A percentile compares a stretch with the other conserved stretches of the same genome.
phyloP scores from a whole-genome alignment of 2,888 invertebrate genomes.

The Tiliacea aurago region DNA sequence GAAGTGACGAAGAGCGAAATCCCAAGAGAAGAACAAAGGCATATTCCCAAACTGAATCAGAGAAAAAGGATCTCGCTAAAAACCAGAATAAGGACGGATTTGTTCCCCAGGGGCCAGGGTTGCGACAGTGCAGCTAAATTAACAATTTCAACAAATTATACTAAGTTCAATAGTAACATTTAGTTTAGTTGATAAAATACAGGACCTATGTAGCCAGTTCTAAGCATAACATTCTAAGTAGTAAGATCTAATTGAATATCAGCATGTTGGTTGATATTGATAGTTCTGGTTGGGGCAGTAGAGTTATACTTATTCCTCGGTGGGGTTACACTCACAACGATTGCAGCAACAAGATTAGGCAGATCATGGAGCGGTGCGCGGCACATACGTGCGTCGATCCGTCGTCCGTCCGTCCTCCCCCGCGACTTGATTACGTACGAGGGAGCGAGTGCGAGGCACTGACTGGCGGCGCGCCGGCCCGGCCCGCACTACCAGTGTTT shows the following conservation, averaged over 20 bases:
- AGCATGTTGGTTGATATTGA: slow-evolving; percentile 5
- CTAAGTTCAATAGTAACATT: not conserved
- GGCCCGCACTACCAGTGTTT: slow-evolving; percentile 76
- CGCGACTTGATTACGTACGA: slow-evolving; percentile 77
- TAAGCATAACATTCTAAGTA: not conserved
- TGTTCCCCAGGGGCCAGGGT: not conserved
- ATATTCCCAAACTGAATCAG: not conserved
- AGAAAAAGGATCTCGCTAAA: not conserved
- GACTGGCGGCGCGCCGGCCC: slow-evolving; percentile 74
- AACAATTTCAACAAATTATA: not conserved
- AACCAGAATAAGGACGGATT: not conserved
- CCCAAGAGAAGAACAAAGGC: not conserved
- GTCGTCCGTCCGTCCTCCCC: slow-evolving; percentile 73
- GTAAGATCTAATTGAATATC: not conserved
- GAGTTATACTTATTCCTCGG: slow-evolving; percentile 31
- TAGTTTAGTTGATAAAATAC: not conserved
- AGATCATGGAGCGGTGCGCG: slow-evolving; percentile 69
- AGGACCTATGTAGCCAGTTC: not conserved
- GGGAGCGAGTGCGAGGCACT: slow-evolving; percentile 82
- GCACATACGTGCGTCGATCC: slow-evolving; percentile 73
- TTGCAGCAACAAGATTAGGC: slow-evolving; percentile 72
- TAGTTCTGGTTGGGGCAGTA: slow-evolving; percentile 1
- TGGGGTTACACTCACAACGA: slow-evolving; percentile 50
- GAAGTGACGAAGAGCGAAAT: not conserved
- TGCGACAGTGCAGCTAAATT: not conserved